Conservation (phyloP, 2,113 vertebrate species). For the Phoxinus phoxinus region DNA sequence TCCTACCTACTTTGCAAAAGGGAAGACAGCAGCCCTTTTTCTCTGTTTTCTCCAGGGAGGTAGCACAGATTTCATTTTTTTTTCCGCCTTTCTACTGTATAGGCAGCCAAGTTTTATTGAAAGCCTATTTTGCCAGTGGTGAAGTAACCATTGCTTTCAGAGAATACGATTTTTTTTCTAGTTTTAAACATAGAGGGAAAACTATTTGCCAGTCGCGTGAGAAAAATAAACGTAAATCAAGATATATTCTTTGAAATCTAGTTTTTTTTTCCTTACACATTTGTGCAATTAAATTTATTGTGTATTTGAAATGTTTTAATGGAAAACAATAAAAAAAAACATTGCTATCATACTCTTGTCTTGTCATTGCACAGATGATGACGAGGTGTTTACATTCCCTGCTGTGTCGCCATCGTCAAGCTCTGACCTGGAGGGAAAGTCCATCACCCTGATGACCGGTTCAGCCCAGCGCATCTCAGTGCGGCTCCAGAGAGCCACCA, state of each 20-base stretch:
- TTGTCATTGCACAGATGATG: conserved; percentile 79
- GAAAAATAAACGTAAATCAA: background rate
- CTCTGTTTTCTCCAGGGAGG: too few species aligned
- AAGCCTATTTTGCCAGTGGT: too few species aligned
- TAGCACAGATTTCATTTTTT: too few species aligned
- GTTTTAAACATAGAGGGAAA: background rate
- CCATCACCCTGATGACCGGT: conserved; percentile 92
- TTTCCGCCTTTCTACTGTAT: too few species aligned
- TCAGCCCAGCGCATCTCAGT: conserved; percentile 93
- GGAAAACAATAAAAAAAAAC: background rate
- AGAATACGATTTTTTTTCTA: background rate
- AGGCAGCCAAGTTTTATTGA: too few species aligned
- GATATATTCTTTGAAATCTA: background rate
- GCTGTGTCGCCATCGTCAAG: conserved; percentile 68
- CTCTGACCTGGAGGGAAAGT: conserved; percentile 80
- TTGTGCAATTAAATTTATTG: background rate
- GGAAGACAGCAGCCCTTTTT: too few species aligned
- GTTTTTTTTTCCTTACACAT: background rate
- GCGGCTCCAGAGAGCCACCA: conserved; percentile 88
- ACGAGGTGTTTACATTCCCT: conserved; percentile 93
- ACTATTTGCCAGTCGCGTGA: background rate
- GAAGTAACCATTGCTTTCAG: too few species aligned
- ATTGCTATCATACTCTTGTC: background rate
- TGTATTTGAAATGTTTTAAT: background rate
- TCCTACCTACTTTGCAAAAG: too few species aligned